These are phyloP conservation scores for Spodoptera littoralis DNA, from an alignment of 2,888 invertebrate species.

Conservation along the genomic window DNA sequence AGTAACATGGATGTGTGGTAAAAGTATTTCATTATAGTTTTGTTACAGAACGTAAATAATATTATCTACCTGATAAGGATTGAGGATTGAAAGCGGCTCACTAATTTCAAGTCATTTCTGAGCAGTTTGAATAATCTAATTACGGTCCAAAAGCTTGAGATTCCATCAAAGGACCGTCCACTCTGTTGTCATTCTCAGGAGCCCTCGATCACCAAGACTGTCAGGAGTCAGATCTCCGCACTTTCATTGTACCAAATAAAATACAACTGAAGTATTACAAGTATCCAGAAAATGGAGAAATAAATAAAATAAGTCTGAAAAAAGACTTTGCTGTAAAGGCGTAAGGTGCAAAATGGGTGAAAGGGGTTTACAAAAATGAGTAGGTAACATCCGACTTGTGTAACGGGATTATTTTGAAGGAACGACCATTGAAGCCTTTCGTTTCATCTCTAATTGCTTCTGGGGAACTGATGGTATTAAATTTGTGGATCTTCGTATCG, in stretches of 20 bases:
- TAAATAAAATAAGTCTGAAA: background rate
- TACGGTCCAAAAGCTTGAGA: too few relatives aligned
- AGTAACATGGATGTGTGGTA: too few relatives aligned
- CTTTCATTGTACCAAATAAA: slow-evolving; percentile 50
- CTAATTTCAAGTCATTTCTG: too few relatives aligned
- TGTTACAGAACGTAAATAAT: too few relatives aligned
- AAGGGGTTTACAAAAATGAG: slow-evolving; percentile 37
- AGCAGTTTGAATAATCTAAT: too few relatives aligned
- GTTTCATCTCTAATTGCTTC: slow-evolving; percentile 75
- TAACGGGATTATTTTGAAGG: slow-evolving; percentile 63
- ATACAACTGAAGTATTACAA: slow-evolving; percentile 30
- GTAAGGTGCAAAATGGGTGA: slow-evolving; percentile 48
- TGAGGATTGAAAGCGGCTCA: too few relatives aligned
- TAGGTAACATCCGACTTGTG: slow-evolving; percentile 42
- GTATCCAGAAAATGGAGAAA: slow-evolving; percentile 35
- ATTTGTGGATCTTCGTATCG: slow-evolving; percentile 60
- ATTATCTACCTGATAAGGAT: too few relatives aligned
- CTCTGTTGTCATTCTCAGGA: too few relatives aligned
- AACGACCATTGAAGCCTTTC: slow-evolving; percentile 65
- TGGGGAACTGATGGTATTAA: slow-evolving; percentile 66
- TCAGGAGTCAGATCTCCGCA: slow-evolving; percentile 1
- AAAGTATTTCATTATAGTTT: too few relatives aligned
- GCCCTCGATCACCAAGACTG: too few relatives aligned
- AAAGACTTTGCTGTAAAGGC: slow-evolving; percentile 22
- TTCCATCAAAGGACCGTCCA: too few relatives aligned